Evolutionary conservation across 1,140 invertebrate genomes (phyloP).

Genomic region (Thalassaphorura encarpata): DNA sequence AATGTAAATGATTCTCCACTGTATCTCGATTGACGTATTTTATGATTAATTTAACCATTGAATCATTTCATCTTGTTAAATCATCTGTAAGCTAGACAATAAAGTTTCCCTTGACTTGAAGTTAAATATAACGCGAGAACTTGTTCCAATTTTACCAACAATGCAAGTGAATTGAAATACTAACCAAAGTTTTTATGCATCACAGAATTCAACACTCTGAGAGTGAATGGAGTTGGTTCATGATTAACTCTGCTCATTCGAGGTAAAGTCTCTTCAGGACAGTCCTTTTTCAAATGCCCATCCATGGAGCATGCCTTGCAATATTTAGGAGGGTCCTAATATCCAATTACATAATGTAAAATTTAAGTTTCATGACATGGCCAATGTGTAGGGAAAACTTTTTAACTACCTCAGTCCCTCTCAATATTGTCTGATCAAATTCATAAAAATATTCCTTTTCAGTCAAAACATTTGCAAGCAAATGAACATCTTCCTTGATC

Average conservation of each 20-base stretch:
- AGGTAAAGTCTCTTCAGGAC: conserved; percentile 46
- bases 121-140: too few relatives aligned
- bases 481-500: conserved; percentile 7
- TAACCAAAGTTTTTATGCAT: conserved; percentile 28
- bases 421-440: too few relatives aligned
- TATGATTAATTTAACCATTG: background rate
- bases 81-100: too few relatives aligned
- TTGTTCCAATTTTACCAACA: too few relatives aligned
- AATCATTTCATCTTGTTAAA: too few relatives aligned
- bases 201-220: conserved; percentile 31
- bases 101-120: too few relatives aligned
- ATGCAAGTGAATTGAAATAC: too few relatives aligned
- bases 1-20: too few relatives aligned
- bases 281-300: conserved; percentile 44
- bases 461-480: conserved; percentile 1
- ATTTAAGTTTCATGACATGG: too few relatives aligned
- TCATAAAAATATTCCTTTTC: conserved; percentile 12
- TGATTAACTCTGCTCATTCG: conserved; percentile 34
- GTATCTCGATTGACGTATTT: background rate
- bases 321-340: conserved; percentile 40
- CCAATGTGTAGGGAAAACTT: too few relatives aligned
- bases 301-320: conserved; percentile 45
- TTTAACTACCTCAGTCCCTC: too few relatives aligned
- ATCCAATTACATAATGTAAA: too few relatives aligned
- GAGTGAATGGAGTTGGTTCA: conserved; percentile 34